Conservation (phyloP, 2,888 invertebrate genomes). For the Micoletzkya japonica region DNA sequence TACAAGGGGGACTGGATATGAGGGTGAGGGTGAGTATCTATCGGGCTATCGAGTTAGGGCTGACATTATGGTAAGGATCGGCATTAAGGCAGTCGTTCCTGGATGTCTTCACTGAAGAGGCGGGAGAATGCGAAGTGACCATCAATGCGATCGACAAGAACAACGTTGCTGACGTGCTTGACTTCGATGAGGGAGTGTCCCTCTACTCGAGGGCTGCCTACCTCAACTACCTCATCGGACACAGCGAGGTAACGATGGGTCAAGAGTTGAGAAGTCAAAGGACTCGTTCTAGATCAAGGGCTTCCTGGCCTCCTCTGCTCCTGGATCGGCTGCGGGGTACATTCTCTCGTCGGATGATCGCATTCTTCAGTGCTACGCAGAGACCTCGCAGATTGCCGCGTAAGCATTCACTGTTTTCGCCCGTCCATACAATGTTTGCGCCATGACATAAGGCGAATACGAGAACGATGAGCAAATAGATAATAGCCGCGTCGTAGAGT, state of each 20-base stretch:
- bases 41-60: too few relatives aligned
- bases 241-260: slow-evolving; percentile 2
- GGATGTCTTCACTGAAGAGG: slow-evolving; percentile 38
- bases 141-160: slow-evolving; percentile 36
- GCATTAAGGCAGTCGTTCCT: slow-evolving; percentile 12
- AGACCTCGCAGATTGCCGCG: slow-evolving; percentile 44
- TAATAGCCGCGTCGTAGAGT: too few relatives aligned
- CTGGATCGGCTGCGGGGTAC: slow-evolving; percentile 51
- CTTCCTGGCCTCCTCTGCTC: slow-evolving; percentile 40
- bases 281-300: slow-evolving; percentile 37
- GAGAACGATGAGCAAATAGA: too few relatives aligned
- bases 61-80: neutral
- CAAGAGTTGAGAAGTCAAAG: neutral
- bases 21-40: too few relatives aligned
- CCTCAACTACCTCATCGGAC: slow-evolving; percentile 36
- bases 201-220: slow-evolving; percentile 43
- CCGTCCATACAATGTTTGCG: too few relatives aligned
- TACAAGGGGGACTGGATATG: too few relatives aligned
- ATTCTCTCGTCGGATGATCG: slow-evolving; percentile 43
- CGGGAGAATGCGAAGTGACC: slow-evolving; percentile 30
- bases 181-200: slow-evolving; percentile 44
- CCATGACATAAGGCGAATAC: too few relatives aligned
- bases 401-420: slow-evolving; percentile 18
- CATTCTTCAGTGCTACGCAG: slow-evolving; percentile 58
- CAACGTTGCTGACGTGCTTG: slow-evolving; percentile 37